Evolutionary conservation across 92 coral and sea anemone genomes (phyloP), one percentile per base, ranked within the genome.

Genomic region (Diadumene lineata): DNA sequence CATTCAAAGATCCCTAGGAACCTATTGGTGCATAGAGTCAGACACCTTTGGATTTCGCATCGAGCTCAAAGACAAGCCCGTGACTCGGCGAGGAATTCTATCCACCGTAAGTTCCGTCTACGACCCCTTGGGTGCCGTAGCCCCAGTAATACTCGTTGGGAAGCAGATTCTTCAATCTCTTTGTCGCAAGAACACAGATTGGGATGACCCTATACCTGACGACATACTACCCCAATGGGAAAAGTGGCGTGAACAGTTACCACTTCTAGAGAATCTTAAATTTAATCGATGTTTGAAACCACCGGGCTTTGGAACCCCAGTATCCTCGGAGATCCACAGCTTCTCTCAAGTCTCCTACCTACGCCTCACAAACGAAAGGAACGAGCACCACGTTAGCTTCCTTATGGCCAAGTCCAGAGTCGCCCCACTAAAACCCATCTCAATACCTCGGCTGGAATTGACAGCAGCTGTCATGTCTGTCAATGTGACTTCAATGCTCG

Each of bases 291-390:
- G 88, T 38, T 51, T 90, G 31, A 79, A 86, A 43, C 91, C 91
- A n/a, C 84, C 86, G n/a, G 82, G 77, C 24, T 86, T 90, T 31
- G 87, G 87, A 21, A 60, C 66, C 34, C 85, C 82, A 16, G 78
- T 43, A 19, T 57, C 38, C 33, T 73, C 58, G 0, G 92, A 90
- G 65, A 66, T 80, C 2, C 89, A 76, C 72, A 82, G 88, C 76
- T 86, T 86, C 74, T 56, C 87, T 70, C 86, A 85, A 73, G 84
- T 79, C 16, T 79, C 89, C 31, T 79, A 84, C 76, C 70, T 84
- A 26, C 73, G 89, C 31, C 76, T 84, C 0, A 70, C 66, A 17
- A 79, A 84, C 85, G 76, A 65, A 17, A n/a, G 65, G 31, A 79
- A 73, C 68, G 73, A 84, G 31, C 69, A 72, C 33, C 85, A 84